Conservation (phyloP, 1,140 invertebrate genomes). For the Aphelenchoides besseyi region DNA sequence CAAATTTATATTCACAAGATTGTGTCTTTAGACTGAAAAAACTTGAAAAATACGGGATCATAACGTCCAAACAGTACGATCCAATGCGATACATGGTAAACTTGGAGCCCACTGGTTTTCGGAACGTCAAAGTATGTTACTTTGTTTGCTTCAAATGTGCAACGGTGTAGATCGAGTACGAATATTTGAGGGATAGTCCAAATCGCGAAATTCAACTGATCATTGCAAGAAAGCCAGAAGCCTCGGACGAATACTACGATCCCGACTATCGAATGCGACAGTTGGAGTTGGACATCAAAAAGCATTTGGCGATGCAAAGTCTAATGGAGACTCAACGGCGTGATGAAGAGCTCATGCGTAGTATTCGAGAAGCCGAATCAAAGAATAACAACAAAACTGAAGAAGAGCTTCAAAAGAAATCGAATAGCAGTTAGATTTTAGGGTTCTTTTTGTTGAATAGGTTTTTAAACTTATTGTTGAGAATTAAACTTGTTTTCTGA, state of each 20-base stretch:
- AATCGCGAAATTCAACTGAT: constrained; percentile 32
- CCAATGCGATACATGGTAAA: constrained; percentile 32
- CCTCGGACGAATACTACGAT: neutral
- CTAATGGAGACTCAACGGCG: neutral
- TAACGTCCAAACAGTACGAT: constrained; percentile 26
- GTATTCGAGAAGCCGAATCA: neutral
- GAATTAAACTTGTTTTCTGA: no score
- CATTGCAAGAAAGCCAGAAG: constrained; percentile 23
- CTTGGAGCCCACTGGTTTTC: constrained; percentile 35
- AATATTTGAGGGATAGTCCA: neutral
- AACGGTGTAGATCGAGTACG: constrained; percentile 30
- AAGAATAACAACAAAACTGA: neutral
- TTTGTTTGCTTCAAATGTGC: neutral
- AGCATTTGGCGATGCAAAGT: constrained; percentile 17
- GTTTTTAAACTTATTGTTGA: neutral
- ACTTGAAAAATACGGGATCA: constrained; percentile 28
- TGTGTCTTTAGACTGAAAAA: constrained; percentile 30
- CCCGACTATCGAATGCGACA: constrained; percentile 10
- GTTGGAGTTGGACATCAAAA: constrained; percentile 26
- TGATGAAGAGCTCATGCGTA: neutral
- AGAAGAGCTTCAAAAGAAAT: neutral
- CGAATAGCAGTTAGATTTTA: no score
- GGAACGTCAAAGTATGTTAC: constrained; percentile 31
- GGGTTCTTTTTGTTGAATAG: neutral
- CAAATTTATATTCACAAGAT: constrained; percentile 2